Conservation (phyloP, 2,797 vertebrate genomes). For the Diceros bicornis region DNA sequence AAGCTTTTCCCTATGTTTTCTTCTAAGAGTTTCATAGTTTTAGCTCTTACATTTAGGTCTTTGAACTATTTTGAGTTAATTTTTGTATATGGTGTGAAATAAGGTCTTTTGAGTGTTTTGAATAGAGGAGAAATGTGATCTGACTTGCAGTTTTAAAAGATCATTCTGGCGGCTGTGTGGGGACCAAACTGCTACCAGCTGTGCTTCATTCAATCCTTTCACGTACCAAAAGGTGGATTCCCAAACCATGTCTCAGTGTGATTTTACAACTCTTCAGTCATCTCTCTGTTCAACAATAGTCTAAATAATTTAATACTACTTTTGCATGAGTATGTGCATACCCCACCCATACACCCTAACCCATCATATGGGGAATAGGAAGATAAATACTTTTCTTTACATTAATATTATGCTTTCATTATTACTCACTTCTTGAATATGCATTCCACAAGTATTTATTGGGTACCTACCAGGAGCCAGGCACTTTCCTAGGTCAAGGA, state of each 20-base stretch:
- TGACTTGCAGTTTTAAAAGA: conserved; percentile 62
- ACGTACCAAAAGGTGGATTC: background rate
- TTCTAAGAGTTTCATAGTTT: background rate
- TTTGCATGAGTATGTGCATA: background rate
- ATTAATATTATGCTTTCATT: background rate
- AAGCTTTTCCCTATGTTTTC: background rate
- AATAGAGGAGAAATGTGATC: conserved; percentile 26
- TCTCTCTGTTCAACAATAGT: background rate
- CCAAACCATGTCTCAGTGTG: background rate
- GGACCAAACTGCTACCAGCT: background rate
- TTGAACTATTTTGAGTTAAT: background rate
- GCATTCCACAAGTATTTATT: background rate
- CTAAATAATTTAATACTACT: background rate
- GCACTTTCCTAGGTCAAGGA: background rate
- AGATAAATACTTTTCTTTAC: background rate
- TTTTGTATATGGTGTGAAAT: background rate
- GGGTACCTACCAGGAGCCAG: background rate
- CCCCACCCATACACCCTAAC: background rate
- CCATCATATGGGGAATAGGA: background rate
- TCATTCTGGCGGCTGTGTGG: background rate
- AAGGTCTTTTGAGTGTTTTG: background rate
- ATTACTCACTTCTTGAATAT: background rate
- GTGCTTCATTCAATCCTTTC: background rate
- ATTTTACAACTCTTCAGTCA: background rate
- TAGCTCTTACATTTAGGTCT: background rate